Evolutionary conservation across 2,113 vertebrate genomes (phyloP).

Genomic region (Ptilonorhynchus violaceus): DNA sequence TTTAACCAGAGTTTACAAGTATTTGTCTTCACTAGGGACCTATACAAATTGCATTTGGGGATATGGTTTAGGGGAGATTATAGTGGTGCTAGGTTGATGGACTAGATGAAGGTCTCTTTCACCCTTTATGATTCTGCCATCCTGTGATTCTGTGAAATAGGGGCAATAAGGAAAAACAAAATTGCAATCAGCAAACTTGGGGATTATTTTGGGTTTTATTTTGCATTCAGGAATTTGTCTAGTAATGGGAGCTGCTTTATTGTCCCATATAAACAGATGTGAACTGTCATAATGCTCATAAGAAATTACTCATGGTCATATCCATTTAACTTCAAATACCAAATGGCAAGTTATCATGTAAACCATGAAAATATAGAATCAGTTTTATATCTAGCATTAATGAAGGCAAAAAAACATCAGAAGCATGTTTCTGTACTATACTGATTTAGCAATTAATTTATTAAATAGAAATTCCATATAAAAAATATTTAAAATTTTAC

Average conservation of each 20-base stretch:
- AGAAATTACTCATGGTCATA: background rate
- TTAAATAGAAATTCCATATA: background rate
- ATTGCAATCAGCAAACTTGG: background rate
- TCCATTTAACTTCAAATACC: background rate
- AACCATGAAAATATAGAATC: background rate
- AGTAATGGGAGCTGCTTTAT: background rate
- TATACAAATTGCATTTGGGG: background rate
- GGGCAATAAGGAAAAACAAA: background rate
- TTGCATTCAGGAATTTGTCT: background rate
- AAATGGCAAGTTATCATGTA: background rate
- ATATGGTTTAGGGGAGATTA: background rate
- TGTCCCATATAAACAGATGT: background rate
- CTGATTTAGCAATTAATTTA: background rate
- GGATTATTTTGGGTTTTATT: background rate
- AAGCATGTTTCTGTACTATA: background rate
- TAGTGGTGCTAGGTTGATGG: background rate
- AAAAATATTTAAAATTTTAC: background rate
- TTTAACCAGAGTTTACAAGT: background rate
- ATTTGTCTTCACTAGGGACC: background rate
- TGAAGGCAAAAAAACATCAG: background rate
- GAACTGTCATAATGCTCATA: background rate
- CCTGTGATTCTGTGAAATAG: background rate
- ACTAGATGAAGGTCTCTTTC: background rate
- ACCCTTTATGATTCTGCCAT: background rate
- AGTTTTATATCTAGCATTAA: background rate